Conservation (phyloP, 2,113 vertebrate species). For the Podilymbus podiceps region DNA sequence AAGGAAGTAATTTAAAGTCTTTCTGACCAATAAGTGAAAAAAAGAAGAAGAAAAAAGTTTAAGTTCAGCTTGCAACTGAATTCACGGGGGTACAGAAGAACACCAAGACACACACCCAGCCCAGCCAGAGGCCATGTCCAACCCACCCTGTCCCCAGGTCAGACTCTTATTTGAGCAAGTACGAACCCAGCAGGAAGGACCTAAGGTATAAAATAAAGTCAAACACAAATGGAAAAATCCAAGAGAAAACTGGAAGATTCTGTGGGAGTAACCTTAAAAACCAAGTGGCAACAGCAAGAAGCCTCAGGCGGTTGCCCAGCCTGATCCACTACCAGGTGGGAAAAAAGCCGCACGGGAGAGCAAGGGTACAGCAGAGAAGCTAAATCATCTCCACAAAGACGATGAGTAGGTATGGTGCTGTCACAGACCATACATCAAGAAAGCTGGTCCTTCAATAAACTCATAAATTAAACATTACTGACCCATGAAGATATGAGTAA, state of each 20-base stretch:
- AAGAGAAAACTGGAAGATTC: background rate
- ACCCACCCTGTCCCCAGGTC: background rate
- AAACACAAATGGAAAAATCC: background rate
- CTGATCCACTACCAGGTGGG: background rate
- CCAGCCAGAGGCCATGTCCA: background rate
- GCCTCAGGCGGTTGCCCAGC: background rate
- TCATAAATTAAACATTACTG: background rate
- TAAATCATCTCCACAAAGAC: background rate
- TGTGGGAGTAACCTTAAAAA: background rate
- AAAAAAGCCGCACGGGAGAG: background rate
- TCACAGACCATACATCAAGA: background rate
- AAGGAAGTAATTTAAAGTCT: background rate
- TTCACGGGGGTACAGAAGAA: background rate
- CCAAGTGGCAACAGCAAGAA: background rate
- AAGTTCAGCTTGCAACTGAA: background rate
- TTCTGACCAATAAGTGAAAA: background rate
- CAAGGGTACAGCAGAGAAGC: background rate
- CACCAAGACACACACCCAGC: background rate
- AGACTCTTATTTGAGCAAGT: background rate
- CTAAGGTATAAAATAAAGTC: background rate
- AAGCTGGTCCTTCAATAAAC: background rate
- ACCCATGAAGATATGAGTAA: background rate
- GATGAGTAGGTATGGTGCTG: background rate
- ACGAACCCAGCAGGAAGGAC: background rate
- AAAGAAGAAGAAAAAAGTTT: background rate